Evolutionary conservation across 1,140 invertebrate species (phyloP).

Genomic region (Notospermus geniculatus): DNA sequence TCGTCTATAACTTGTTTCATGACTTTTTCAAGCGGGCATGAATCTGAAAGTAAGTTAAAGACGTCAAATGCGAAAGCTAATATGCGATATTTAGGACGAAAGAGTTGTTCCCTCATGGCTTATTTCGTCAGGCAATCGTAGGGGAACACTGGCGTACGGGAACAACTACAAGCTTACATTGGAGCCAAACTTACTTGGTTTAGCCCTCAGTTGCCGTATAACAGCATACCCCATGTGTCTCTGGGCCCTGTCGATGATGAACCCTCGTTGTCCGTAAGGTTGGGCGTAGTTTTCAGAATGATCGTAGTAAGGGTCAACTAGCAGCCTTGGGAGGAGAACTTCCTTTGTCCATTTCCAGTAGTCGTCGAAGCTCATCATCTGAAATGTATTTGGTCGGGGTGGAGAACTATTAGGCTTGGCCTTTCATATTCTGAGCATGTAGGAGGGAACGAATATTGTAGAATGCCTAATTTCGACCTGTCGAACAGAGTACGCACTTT

Average conservation of each 20-base stretch:
- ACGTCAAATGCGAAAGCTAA: too few relatives aligned
- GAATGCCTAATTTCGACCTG: too few relatives aligned
- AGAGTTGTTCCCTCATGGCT: too few relatives aligned
- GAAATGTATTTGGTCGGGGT: too few relatives aligned
- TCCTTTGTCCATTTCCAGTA: conserved; percentile 58
- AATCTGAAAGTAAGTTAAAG: conserved; percentile 26
- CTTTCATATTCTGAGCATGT: too few relatives aligned
- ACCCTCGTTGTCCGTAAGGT: conserved; percentile 59
- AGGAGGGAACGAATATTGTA: too few relatives aligned
- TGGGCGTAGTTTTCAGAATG: conserved; percentile 49
- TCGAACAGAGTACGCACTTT: too few relatives aligned
- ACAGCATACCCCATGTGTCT: conserved; percentile 62
- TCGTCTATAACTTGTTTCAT: conserved; percentile 38
- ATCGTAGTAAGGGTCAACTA: conserved; percentile 57
- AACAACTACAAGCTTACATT: too few relatives aligned
- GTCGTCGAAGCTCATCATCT: conserved; percentile 46
- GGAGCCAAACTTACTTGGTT: conserved; percentile 34
- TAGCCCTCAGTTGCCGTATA: conserved; percentile 58
- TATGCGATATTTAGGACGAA: too few relatives aligned
- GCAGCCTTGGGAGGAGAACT: conserved; percentile 54
- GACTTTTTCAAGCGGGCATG: conserved; percentile 37
- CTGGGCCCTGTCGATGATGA: conserved; percentile 58
- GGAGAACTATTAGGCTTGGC: too few relatives aligned
- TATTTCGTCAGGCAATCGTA: too few relatives aligned
- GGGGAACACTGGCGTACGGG: too few relatives aligned